Base-by-base conservation (phyloP, 1,140 invertebrate species). In the Oedothorax gibbosus region DNA sequence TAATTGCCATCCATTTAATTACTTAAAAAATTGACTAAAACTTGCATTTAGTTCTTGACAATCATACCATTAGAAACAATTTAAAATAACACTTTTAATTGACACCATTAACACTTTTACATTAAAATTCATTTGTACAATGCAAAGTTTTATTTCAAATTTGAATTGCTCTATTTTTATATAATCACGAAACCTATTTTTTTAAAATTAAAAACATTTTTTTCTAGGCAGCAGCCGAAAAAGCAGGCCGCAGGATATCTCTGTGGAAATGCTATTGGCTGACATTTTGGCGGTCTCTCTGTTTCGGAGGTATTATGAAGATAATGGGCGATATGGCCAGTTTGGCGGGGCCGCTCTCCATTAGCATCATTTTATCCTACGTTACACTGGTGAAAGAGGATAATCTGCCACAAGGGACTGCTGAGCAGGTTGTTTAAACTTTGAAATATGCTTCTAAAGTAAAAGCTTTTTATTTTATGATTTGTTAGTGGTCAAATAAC, bases 251-350 rank as follows among this genome's bases (percentile, higher is more conserved):
- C 64, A 49, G 69, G 60, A 60, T 89, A 14, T 85, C 87, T 54
- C 88, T 94, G 60, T 95, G 94, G 94, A 89, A 90, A 86, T 94
- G 94, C 87, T 95, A 94, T 88, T 90, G 93, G 87, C 91, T 90
- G 87, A 93, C 92, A 72, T 93, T 94, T 87, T 95, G 95, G 94
- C 91, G 91, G 65, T 93, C 93, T 87, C 93, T 96, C 89, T 90
- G 93, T 21, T 89, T 94, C 35, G 94, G 94, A 51, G 95, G 94
- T 5, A 82, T 95, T 53, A 86, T 87, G 79, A 95, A 96, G 88
- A 89, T 97, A 35, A 89, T 93, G n/a, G 94, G 95, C n/a, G 95
- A 96, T 90, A 89, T 93, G 86, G 92, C 93, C 62, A 94, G 93
- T 56, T 92, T 96, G 66, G 92, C 96, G 86, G 94, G 94, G 12